Evolutionary conservation across 2,797 vertebrate genomes (phyloP).

Genomic region (Chromobotia macracanthus): DNA sequence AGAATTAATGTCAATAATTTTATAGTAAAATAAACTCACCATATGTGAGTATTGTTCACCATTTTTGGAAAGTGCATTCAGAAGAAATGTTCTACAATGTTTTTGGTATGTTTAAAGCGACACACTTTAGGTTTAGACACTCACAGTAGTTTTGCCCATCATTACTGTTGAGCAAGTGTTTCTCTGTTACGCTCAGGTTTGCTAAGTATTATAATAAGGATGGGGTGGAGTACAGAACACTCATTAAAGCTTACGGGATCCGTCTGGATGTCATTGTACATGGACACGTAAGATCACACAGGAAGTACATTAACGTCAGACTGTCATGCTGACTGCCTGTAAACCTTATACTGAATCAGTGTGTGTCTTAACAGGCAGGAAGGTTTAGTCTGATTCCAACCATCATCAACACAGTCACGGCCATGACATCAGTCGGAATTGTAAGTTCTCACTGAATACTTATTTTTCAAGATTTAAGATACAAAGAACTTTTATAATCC

Average conservation of each 20-base stretch:
- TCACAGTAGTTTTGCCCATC: too few species aligned
- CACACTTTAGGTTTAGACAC: too few species aligned
- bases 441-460: slow-evolving; percentile 73
- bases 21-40: too few species aligned
- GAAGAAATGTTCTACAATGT: too few species aligned
- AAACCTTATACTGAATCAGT: not conserved
- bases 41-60: too few species aligned
- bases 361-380: slow-evolving; percentile 80
- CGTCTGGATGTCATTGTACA: slow-evolving; percentile 91
- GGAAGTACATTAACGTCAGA: slow-evolving; percentile 13
- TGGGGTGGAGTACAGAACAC: slow-evolving; percentile 78
- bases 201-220: slow-evolving; percentile 85
- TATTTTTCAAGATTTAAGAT: too few species aligned
- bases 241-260: slow-evolving; percentile 88
- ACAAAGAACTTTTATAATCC: too few species aligned
- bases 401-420: slow-evolving; percentile 89
- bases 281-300: slow-evolving; percentile 78
- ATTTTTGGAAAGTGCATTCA: too few species aligned
- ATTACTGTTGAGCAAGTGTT: not conserved
- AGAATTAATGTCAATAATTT: too few species aligned
- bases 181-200: slow-evolving; percentile 73
- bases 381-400: slow-evolving; percentile 92
- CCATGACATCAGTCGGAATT: slow-evolving; percentile 90
- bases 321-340: not conserved
- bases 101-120: too few species aligned